Conservation (phyloP, 1,140 invertebrate genomes). For the Holcopasites calliopsidis region DNA sequence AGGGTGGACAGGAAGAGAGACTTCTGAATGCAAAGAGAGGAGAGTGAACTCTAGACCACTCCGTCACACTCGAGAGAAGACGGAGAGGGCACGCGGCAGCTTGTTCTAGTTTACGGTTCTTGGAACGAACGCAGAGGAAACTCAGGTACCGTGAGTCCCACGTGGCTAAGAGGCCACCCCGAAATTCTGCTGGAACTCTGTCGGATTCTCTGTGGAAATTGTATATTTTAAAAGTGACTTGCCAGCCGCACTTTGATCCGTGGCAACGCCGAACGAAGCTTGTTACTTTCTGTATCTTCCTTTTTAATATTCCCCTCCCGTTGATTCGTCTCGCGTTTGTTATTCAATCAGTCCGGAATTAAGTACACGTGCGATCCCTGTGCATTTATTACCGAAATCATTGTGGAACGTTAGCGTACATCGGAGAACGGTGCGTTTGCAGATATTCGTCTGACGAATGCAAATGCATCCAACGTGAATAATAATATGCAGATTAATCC, state of each 20-base stretch:
- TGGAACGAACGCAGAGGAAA: slow-evolving; percentile 48
- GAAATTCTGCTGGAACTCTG: slow-evolving; percentile 56
- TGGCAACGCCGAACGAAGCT: not conserved
- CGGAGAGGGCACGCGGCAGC: slow-evolving; percentile 54
- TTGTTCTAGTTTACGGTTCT: slow-evolving; percentile 72
- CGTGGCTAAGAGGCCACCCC: slow-evolving; percentile 56
- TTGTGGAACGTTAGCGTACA: slow-evolving; percentile 30
- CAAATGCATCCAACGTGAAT: slow-evolving; percentile 44
- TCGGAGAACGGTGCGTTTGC: slow-evolving; percentile 36
- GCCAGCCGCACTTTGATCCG: not conserved
- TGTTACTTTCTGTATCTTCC: not conserved
- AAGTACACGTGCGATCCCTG: too few relatives aligned
- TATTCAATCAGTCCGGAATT: too few relatives aligned
- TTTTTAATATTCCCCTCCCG: too few relatives aligned
- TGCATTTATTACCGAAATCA: slow-evolving; percentile 31
- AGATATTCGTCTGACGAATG: slow-evolving; percentile 48
- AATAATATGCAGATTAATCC: slow-evolving; percentile 56
- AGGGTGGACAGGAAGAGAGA: slow-evolving; percentile 47
- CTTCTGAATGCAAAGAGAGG: slow-evolving; percentile 44
- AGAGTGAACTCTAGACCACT: slow-evolving; percentile 65
- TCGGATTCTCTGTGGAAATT: slow-evolving; percentile 33
- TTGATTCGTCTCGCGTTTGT: too few relatives aligned
- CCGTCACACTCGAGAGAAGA: slow-evolving; percentile 67
- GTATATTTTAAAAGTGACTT: slow-evolving; percentile 27
- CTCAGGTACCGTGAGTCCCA: slow-evolving; percentile 39